Evolutionary conservation across 2,113 vertebrate genomes (phyloP), one percentile per base, ranked within the genome.

Genomic region (Anser cygnoides): DNA sequence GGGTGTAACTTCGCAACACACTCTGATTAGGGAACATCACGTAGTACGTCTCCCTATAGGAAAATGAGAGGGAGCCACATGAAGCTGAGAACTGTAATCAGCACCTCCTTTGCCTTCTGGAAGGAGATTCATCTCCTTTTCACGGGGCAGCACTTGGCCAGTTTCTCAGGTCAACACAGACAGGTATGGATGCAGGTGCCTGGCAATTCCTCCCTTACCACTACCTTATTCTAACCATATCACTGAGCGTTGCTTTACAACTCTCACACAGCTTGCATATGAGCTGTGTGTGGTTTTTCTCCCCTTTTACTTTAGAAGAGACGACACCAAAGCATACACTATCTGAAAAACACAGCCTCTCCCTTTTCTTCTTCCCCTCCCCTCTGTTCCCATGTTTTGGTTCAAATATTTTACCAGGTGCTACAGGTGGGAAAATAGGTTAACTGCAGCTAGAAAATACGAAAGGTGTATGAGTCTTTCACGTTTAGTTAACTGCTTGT

Each of bases 171-270:
- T 49, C 77, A 63, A 43, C 19, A 62, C 73, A 20, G 33, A 31
- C 4, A 7, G 20, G 23, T 10, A 5, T 12, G 16, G 49, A 9
- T 35, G 31, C 41, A 33, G 54, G 37, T 73, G 66, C 19, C 62
- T 72, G 44, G 35, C 49, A 37, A 22, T 68, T 37, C 37, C 19
- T 89, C 80, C 29, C 49, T 28, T 35, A 2, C 10, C 33, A 3
- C 20, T 25, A 1, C 55, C 44, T 50, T 55, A 20, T 9, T 37
- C 57, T 62, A 1, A 6, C 4, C 6, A 3, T 22, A 29, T 2
- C 70, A 84, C 61, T 74, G 20, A 81, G 33, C 65, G 20, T 41
- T 23, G 33, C 33, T 84, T 26, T 15, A 8, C 13, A 1, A 58
- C 55, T 84, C 80, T 84, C 50, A 50, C 15, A 13, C 10, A 5